phyloP scores from a whole-genome alignment of 2,888 invertebrate species.

The Tuta absoluta region DNA sequence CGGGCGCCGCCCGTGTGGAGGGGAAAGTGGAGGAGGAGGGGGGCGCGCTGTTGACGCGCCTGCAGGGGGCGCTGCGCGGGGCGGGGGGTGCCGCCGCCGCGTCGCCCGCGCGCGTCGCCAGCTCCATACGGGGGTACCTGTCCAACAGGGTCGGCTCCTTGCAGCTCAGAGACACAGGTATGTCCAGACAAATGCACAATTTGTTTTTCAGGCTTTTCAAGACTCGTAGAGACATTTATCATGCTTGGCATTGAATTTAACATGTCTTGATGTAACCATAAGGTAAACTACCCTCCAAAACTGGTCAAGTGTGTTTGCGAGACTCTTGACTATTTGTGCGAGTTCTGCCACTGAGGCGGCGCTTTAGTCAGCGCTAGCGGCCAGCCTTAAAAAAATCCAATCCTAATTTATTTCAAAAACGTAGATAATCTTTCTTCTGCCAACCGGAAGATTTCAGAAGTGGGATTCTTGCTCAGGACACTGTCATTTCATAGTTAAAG shows the following conservation, averaged over 20 bases:
- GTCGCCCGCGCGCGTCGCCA: conserved; percentile 86
- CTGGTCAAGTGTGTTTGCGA: neutral
- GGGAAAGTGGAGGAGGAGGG: conserved; percentile 72
- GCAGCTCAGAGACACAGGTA: conserved; percentile 87
- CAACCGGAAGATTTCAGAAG: too few relatives aligned
- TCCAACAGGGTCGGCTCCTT: conserved; percentile 84
- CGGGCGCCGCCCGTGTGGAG: conserved; percentile 24
- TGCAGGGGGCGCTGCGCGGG: conserved; percentile 85
- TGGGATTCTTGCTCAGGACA: too few relatives aligned
- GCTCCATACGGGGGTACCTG: conserved; percentile 87
- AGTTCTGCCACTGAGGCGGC: neutral
- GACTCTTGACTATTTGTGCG: neutral
- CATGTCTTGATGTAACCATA: neutral
- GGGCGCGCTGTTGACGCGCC: conserved; percentile 72
- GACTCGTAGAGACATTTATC: neutral
- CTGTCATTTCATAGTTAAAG: too few relatives aligned
- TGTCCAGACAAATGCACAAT: neutral
- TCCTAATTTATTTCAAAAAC: too few relatives aligned
- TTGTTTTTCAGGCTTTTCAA: neutral
- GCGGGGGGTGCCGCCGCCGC: conserved; percentile 86
- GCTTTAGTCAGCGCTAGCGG: too few relatives aligned
- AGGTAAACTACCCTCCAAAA: neutral
- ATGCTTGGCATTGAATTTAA: neutral
- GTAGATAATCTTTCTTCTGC: too few relatives aligned
- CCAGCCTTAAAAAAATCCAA: too few relatives aligned